Base-by-base conservation (phyloP, 2,888 invertebrate species). In the Caenorhabditis sp. region DNA sequence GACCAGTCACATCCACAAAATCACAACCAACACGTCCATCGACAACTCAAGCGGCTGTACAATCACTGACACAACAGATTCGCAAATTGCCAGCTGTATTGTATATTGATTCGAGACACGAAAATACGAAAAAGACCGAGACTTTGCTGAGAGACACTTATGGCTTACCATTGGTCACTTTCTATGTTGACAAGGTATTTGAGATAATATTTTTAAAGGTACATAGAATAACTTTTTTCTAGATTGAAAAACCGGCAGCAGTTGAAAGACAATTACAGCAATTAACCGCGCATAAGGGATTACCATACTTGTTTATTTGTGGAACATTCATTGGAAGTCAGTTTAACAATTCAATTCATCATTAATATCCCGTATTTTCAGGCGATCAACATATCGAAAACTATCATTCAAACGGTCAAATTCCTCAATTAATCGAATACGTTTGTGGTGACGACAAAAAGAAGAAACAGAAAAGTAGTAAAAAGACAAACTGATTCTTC, bases 281-380 rank as follows among this genome's bases (percentile, higher is more conserved):
- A 58, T 69, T 87, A 64, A 87, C 87, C 12, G 87, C 85, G 4
- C 85, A 85, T 64, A 81, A 84, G 23, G 84, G 84, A 49, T 43
- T 87, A 53, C 87, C 86, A 27, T 87, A 87, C 36, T 69, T 87
- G 12, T 87, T 87, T 70, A 87, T 87, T 73, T 87, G 87, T 69
- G 86, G 86, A 53, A 87, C 87, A 12, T 87, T 86, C 62, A 87
- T 87, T 52, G 87, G 87, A 78, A 85, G 85, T 84, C 27, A 68
- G 84, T 72, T 31, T 31, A 31, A 31, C 4, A 31, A 31, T 10
- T 31, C 31, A 31, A 4, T 31, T 27, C 21, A 8, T 21, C 14
- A 17, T 4, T 10, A 23, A 12, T 56, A 56, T n/a, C 8, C n/a
- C n/a, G n/a, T n/a, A 21, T 20, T 57, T 77, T 38, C 59, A 85